These are phyloP conservation scores for cat (Felis catus) DNA, from an alignment of 2,113 vertebrate genomes.

Conservation along the genomic window DNA sequence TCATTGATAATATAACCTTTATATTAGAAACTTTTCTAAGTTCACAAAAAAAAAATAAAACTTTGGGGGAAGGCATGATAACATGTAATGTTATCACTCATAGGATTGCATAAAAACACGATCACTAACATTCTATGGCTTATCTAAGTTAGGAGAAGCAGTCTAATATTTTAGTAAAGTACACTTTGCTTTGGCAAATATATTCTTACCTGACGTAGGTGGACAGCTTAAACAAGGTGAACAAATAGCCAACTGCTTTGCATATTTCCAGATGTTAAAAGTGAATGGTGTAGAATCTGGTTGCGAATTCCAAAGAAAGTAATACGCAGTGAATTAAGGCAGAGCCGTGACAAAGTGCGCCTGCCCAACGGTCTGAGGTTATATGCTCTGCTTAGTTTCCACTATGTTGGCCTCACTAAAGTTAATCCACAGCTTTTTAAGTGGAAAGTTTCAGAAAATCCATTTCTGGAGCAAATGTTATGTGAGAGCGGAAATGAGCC, in stretches of 20 bases:
- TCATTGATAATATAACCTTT: slow-evolving; percentile 84
- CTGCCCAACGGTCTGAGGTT: background rate
- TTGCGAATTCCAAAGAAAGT: slow-evolving; percentile 60
- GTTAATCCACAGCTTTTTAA: slow-evolving; percentile 57
- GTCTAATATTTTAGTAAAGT: background rate
- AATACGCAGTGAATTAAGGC: background rate
- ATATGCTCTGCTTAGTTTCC: background rate
- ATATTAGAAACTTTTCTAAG: slow-evolving; percentile 81
- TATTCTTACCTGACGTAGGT: background rate
- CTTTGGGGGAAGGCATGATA: slow-evolving; percentile 64
- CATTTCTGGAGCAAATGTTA: slow-evolving; percentile 56
- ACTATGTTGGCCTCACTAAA: background rate
- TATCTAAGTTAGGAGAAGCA: slow-evolving; percentile 28
- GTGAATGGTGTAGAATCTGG: slow-evolving; percentile 32
- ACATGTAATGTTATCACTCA: slow-evolving; percentile 72
- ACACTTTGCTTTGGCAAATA: slow-evolving; percentile 18
- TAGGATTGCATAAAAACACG: slow-evolving; percentile 65
- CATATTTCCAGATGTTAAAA: slow-evolving; percentile 9
- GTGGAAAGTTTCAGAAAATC: slow-evolving; percentile 60
- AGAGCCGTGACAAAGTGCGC: background rate
- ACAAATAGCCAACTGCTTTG: background rate
- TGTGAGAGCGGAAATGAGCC: slow-evolving; percentile 21
- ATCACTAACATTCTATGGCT: background rate
- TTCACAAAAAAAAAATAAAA: slow-evolving; percentile 68
- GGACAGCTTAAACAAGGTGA: slow-evolving; percentile 24